Base-by-base conservation (phyloP, 1,140 invertebrate species). In the Pectinophora gossypiella region DNA sequence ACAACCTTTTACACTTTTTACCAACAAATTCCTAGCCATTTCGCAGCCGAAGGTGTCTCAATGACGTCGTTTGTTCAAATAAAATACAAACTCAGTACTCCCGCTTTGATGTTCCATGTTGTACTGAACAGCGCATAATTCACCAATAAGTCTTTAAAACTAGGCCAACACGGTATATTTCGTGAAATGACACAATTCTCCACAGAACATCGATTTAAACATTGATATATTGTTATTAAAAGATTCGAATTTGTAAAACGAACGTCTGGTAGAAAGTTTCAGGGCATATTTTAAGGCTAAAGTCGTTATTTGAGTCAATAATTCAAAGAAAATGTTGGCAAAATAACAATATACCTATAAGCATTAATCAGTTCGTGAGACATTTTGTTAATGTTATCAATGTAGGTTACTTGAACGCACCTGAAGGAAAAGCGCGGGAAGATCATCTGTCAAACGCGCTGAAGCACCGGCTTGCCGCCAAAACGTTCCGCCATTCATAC, bases 391-490 rank as follows among this genome's bases (percentile, higher is more conserved):
- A n/a, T n/a, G n/a, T n/a, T 76, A 71, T 69, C 65, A 51, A 62
- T 51, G 46, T 66, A 53, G 66, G 66, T 66, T 69, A 77, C 65
- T 68, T 75, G 72, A 81, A 82, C 81, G 76, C 81, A 85, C 81
- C 81, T 85, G 78, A 74, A 76, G 56, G 64, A 59, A 75, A 79
- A 79, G 66, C 68, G 81, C 73, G 76, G 72, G 76, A 81, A 73
- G 62, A 61, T 81, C 81, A 85, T 81, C 72, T 72, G 78, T 85
- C 78, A 81, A 73, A 62, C 60, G 62, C 67, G 70, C 61, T 69
- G 68, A 64, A 65, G 64, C 67, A 58, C 48, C 53, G 56, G 64
- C 77, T 79, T 80, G 63, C 62, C 81, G 81, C 73, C 73, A 72
- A 79, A 82, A 74, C 63, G 67, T 45, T 52, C 60, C n/a, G n/a